Conservation (phyloP, 2,797 vertebrate genomes). For the Leucoraja ocellata region DNA sequence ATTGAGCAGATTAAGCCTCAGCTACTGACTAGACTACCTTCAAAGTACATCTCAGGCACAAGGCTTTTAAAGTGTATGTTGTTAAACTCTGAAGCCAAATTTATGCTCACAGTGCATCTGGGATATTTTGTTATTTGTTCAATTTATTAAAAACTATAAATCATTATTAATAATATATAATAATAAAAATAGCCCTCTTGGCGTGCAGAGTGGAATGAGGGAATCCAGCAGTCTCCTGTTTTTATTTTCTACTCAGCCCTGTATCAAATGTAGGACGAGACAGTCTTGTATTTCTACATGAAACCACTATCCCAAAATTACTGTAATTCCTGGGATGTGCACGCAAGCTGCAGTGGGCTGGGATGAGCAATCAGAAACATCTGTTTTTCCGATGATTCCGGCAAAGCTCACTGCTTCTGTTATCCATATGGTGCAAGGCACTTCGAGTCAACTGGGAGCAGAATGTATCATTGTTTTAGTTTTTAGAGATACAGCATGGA, state of each 20-base stretch:
- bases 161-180: neutral
- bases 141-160: conserved; percentile 19
- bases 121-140: neutral
- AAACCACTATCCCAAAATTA: conserved; percentile 16
- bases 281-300: conserved; percentile 5
- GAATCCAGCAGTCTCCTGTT: neutral
- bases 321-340: conserved; percentile 14
- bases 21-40: neutral
- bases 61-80: neutral
- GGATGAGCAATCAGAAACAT: conserved; percentile 32
- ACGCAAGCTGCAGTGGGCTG: conserved; percentile 20
- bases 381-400: conserved; percentile 19
- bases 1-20: neutral
- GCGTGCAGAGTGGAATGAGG: neutral
- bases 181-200: neutral
- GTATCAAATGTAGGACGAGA: neutral
- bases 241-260: neutral
- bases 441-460: neutral
- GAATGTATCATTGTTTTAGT: neutral
- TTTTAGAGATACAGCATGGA: too few species aligned
- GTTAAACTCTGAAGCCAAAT: neutral
- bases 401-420: conserved; percentile 6
- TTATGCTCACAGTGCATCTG: neutral
- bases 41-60: neutral
- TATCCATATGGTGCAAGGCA: conserved; percentile 22